Conservation (phyloP, 2,797 vertebrate genomes). For the Crocidura indochinensis region DNA sequence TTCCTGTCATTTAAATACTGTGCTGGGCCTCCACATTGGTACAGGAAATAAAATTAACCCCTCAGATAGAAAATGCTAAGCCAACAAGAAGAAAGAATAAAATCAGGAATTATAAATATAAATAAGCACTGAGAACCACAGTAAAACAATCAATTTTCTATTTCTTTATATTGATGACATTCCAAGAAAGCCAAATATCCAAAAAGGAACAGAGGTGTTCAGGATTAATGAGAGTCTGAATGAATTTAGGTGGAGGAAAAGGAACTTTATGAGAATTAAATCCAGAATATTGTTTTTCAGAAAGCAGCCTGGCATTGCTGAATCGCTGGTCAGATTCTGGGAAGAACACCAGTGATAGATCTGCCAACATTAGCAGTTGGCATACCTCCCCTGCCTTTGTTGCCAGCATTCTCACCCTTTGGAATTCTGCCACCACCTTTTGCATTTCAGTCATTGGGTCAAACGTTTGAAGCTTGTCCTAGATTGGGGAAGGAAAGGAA, state of each 20-base stretch:
- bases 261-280: slow-evolving; percentile 51
- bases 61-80: not conserved
- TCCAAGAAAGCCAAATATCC: slow-evolving; percentile 48
- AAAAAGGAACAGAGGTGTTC: slow-evolving; percentile 46
- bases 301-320: slow-evolving; percentile 60
- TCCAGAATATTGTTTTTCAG: slow-evolving; percentile 60
- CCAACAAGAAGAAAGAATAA: not conserved
- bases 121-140: not conserved
- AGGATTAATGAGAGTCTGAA: not conserved
- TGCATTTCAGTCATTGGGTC: slow-evolving; percentile 21
- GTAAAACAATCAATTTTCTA: slow-evolving; percentile 33
- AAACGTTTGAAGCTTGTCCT: not conserved
- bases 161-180: slow-evolving; percentile 11
- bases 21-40: too few relatives aligned
- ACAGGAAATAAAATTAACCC: too few relatives aligned
- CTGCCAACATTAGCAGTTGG: not conserved
- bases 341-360: slow-evolving; percentile 42
- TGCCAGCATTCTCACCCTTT: not conserved
- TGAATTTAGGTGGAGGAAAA: not conserved
- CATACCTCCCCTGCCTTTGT: not conserved
- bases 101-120: not conserved
- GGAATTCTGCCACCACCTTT: not conserved
- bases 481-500: not conserved
- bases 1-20: too few relatives aligned
- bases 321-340: not conserved